phyloP scores from a whole-genome alignment of 2,888 invertebrate species.

The Theodoxus fluviatilis region DNA sequence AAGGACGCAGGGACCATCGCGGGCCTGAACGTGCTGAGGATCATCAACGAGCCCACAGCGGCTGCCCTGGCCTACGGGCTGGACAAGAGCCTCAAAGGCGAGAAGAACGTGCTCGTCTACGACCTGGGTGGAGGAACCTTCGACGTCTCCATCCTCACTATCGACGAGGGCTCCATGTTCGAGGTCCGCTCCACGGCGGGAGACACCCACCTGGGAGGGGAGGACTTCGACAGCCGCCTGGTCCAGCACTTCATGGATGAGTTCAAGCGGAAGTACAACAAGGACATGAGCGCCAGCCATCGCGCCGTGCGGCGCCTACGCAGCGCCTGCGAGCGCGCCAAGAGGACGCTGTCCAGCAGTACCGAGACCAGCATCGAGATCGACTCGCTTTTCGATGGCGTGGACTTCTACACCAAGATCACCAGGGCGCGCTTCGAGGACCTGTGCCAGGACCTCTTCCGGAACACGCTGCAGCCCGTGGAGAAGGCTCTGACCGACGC shows the following conservation, averaged over 20 bases:
- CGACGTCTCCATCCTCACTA: slow-evolving; percentile 68
- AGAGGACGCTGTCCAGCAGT: slow-evolving; percentile 70
- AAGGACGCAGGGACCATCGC: slow-evolving; percentile 67
- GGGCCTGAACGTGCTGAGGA: slow-evolving; percentile 66
- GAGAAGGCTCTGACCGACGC: slow-evolving; percentile 94
- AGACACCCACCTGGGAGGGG: slow-evolving; percentile 82
- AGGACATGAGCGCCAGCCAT: slow-evolving; percentile 74
- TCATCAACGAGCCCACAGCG: slow-evolving; percentile 73
- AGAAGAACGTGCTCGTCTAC: slow-evolving; percentile 70
- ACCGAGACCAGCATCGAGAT: slow-evolving; percentile 78
- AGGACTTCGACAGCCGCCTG: slow-evolving; percentile 80
- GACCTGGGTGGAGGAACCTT: slow-evolving; percentile 77
- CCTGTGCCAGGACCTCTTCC: slow-evolving; percentile 91
- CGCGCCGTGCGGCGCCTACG: slow-evolving; percentile 86
- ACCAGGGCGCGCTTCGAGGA: slow-evolving; percentile 96
- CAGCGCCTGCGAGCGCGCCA: slow-evolving; percentile 80
- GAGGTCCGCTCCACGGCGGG: slow-evolving; percentile 83
- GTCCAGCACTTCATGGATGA: slow-evolving; percentile 83
- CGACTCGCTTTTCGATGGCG: slow-evolving; percentile 90
- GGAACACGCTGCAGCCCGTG: slow-evolving; percentile 92
- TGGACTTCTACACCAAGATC: slow-evolving; percentile 93
- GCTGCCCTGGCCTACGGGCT: slow-evolving; percentile 68
- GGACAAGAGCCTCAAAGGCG: slow-evolving; percentile 66
- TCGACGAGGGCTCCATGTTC: slow-evolving; percentile 73
- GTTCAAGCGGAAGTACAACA: slow-evolving; percentile 75